Percentiles rank a stretch among this genome's conserved stretches.
These are phyloP conservation scores for Conomelus anceps DNA, from an alignment of 2,888 invertebrate genomes.

Conservation along the genomic window DNA sequence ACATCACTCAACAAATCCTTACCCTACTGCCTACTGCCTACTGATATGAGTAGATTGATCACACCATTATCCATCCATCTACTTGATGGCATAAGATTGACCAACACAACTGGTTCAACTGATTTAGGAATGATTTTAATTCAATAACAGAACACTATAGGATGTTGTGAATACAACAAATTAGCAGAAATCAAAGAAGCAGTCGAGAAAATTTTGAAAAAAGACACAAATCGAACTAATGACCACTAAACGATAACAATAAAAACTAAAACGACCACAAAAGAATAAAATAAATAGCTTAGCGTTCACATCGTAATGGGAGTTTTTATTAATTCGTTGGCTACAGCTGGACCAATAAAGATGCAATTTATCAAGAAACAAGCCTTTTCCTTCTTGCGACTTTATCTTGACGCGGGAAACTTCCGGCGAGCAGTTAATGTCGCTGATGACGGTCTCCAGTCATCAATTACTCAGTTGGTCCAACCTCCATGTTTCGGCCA, in stretches of 20 bases:
- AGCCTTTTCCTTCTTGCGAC: not conserved
- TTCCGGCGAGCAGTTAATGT: not conserved
- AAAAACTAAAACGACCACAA: not conserved
- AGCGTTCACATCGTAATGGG: not conserved
- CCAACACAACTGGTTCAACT: no score
- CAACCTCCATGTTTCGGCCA: not conserved
- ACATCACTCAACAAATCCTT: no score
- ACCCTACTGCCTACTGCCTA: no score
- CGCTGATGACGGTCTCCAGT: not conserved
- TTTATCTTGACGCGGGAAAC: not conserved
- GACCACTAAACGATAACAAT: not conserved
- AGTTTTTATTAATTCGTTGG: not conserved
- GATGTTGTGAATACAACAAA: no score
- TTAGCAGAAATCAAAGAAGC: no score
- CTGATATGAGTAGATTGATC: no score
- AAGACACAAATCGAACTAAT: no score
- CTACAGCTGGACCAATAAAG: not conserved
- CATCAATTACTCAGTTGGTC: not conserved
- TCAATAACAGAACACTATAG: no score
- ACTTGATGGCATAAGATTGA: no score
- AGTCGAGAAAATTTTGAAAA: no score
- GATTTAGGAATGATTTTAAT: no score
- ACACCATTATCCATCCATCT: no score
- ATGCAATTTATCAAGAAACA: not conserved
- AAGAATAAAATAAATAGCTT: not conserved